Conservation (phyloP, 2,113 vertebrate species). For the Pachycephala philippinensis region DNA sequence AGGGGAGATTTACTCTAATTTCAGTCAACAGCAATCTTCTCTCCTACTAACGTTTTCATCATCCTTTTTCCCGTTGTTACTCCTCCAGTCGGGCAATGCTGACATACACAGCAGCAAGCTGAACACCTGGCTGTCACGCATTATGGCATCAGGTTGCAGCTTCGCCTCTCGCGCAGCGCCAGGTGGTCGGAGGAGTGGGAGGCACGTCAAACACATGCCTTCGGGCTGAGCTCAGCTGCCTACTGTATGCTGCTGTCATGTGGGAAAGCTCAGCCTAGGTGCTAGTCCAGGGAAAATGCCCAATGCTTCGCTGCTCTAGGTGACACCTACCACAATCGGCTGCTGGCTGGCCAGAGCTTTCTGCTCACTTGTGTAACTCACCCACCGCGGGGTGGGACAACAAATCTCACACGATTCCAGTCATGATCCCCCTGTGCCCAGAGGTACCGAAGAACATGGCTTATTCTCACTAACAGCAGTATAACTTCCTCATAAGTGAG, state of each 20-base stretch:
- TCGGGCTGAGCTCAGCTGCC: conserved; percentile 40
- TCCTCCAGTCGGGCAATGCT: background rate
- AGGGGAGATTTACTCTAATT: background rate
- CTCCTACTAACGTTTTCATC: background rate
- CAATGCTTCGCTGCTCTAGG: rapidly evolving
- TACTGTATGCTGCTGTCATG: background rate
- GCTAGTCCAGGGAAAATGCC: background rate
- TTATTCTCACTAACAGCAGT: background rate
- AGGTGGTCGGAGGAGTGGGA: background rate
- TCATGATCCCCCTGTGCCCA: background rate
- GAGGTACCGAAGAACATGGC: background rate
- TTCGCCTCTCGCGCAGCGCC: background rate
- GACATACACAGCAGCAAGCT: background rate
- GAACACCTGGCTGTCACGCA: conserved; percentile 48
- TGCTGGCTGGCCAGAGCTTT: background rate
- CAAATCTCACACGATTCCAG: background rate
- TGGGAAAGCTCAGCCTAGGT: background rate
- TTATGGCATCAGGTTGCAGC: conserved; percentile 31
- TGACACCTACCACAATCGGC: rapidly evolving
- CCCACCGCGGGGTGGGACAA: rapidly evolving
- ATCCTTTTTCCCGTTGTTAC: background rate
- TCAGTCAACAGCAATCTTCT: background rate
- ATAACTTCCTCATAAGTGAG: background rate
- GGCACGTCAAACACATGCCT: conserved; percentile 17
- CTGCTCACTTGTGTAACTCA: background rate